phyloP scores from a whole-genome alignment of 2,888 invertebrate genomes.

The Timandra comae region DNA sequence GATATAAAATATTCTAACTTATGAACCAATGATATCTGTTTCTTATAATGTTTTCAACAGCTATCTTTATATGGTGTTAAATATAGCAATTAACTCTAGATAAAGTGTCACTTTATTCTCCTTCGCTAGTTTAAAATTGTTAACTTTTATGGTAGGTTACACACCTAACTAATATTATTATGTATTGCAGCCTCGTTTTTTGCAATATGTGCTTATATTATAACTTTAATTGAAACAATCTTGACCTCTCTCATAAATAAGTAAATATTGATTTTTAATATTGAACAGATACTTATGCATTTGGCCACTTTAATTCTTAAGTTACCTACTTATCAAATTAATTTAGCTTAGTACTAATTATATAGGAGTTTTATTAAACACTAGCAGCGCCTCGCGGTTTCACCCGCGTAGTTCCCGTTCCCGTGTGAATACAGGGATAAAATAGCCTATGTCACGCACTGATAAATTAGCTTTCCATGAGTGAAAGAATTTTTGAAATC shows the following conservation, averaged over 20 bases:
- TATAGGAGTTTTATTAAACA: too few species aligned
- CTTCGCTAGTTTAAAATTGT: constrained; percentile 7
- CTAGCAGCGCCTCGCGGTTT: too few species aligned
- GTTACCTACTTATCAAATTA: background rate
- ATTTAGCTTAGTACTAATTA: background rate
- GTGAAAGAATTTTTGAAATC: too few species aligned
- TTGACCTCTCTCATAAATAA: constrained; percentile 7
- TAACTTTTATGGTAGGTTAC: constrained; percentile 21
- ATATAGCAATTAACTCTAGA: constrained; percentile 31
- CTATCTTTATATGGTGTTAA: constrained; percentile 29
- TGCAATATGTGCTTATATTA: constrained; percentile 1
- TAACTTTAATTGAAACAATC: constrained; percentile 11
- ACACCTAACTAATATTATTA: constrained; percentile 13
- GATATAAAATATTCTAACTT: constrained; percentile 4
- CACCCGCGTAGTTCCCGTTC: too few species aligned
- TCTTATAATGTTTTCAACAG: constrained; percentile 17
- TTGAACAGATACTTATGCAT: too few species aligned
- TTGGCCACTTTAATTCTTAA: too few species aligned
- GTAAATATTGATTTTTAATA: too few species aligned
- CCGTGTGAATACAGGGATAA: too few species aligned
- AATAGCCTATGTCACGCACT: too few species aligned
- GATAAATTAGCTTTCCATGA: too few species aligned
- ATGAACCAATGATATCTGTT: constrained; percentile 8
- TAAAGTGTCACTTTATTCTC: constrained; percentile 10
- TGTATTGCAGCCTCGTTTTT: constrained; percentile 9